A percentile compares a stretch with the other conserved stretches of the same genome.
Conservation (phyloP, 1,140 invertebrate species). For the Nautilus pompilius region DNA sequence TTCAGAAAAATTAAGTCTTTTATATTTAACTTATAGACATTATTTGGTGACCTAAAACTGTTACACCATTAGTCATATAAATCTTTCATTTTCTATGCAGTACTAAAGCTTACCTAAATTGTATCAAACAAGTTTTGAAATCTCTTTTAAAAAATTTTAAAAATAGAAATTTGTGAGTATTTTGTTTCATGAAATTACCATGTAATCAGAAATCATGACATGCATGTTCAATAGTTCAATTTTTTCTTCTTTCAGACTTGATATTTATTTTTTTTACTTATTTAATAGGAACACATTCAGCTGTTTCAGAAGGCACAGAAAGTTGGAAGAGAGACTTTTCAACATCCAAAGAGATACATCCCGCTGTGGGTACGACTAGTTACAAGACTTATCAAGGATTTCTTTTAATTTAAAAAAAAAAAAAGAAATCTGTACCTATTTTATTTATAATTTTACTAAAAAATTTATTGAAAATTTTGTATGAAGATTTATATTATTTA, state of each 20-base stretch:
- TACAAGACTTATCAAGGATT: conserved; percentile 54
- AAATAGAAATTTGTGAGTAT: neutral
- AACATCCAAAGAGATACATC: conserved; percentile 52
- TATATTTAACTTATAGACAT: neutral
- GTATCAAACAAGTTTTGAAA: neutral
- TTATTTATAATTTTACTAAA: no score
- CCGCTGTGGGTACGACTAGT: conserved; percentile 58
- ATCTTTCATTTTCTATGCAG: neutral
- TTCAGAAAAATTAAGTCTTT: no score
- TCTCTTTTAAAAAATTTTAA: neutral
- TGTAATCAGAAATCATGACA: neutral
- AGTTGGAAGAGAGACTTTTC: conserved; percentile 52
- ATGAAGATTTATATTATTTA: no score
- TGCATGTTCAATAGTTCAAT: neutral
- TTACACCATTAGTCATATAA: neutral
- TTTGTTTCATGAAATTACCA: neutral
- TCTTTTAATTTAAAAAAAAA: no score
- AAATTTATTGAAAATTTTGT: no score
- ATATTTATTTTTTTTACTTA: conserved; percentile 4
- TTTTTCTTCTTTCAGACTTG: neutral
- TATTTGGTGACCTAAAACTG: neutral
- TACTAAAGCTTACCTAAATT: neutral
- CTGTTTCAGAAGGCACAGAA: conserved; percentile 62
- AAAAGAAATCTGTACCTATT: no score
- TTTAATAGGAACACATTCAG: conserved; percentile 60